These are phyloP conservation scores for Pocillopora grandis DNA, from an alignment of 92 coral and sea anemone species.

Conservation along the genomic window DNA sequence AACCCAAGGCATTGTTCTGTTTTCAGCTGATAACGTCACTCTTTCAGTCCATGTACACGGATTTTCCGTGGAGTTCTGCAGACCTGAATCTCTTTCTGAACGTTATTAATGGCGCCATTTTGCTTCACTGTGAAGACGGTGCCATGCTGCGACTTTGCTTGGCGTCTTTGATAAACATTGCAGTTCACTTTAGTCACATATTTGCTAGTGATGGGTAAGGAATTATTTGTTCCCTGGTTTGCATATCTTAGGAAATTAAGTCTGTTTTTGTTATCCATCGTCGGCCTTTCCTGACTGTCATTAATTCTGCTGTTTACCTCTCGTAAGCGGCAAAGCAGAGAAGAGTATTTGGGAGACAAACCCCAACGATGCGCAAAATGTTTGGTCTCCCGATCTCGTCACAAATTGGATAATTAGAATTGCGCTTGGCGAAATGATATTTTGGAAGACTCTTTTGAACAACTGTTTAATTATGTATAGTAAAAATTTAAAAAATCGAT, in stretches of 20 bases:
- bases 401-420: no score
- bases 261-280: no score
- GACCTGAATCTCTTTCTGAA: conserved; percentile 93
- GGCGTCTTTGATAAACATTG: conserved; percentile 85
- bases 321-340: no score
- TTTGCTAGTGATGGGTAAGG: conserved; percentile 94
- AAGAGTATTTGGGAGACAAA: no score
- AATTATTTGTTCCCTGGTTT: neutral
- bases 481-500: no score
- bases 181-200: conserved; percentile 88
- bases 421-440: no score
- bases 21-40: conserved; percentile 83
- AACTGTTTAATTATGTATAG: no score
- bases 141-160: conserved; percentile 93
- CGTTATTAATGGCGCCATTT: conserved; percentile 92
- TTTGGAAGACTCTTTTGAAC: no score
- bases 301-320: no score
- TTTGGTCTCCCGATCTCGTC: no score
- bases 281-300: no score
- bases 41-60: conserved; percentile 86
- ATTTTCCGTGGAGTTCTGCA: conserved; percentile 97
- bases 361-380: no score
- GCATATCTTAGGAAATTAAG: neutral
- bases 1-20: neutral
- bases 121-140: conserved; percentile 95